Percentiles rank a stretch among this genome's conserved stretches.
Conservation (phyloP, 2,797 vertebrate species). For the Anguilla anguilla region DNA sequence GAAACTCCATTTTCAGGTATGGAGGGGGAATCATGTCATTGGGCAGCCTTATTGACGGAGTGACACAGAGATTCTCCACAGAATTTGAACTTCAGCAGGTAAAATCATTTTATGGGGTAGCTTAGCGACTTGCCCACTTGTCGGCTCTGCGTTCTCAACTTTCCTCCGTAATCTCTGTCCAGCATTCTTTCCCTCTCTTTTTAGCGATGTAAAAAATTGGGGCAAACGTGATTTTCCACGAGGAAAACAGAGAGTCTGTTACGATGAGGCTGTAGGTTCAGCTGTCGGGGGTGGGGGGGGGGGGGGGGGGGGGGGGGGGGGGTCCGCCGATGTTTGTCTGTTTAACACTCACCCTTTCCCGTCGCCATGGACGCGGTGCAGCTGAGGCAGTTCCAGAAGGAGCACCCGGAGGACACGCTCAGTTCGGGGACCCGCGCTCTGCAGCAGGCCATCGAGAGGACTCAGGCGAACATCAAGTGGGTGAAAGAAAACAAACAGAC, state of each 20-base stretch:
- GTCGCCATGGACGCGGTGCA: conserved; percentile 45
- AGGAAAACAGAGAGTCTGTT: neutral
- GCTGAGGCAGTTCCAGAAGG: conserved; percentile 74
- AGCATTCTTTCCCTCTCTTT: neutral
- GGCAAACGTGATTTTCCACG: neutral
- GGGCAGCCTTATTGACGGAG: conserved; percentile 65
- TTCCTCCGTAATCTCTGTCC: neutral
- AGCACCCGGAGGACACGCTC: conserved; percentile 56
- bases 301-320: neutral
- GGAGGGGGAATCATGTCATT: conserved; percentile 68
- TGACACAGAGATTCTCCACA: conserved; percentile 80
- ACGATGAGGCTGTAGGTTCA: neutral
- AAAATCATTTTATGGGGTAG: conserved; percentile 45
- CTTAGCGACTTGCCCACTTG: neutral
- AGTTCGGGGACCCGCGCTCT: conserved; percentile 62
- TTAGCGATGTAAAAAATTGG: neutral
- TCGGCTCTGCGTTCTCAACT: neutral
- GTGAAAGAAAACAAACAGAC: conserved; percentile 71
- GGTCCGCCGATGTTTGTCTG: neutral
- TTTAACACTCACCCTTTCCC: neutral
- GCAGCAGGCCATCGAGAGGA: conserved; percentile 82
- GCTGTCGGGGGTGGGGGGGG: neutral
- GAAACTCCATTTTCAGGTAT: conserved; percentile 64
- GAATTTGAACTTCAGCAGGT: conserved; percentile 86
- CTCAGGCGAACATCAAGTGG: conserved; percentile 86